These are phyloP conservation scores for Drosophila neoperkinsi DNA, from an alignment of 2,888 invertebrate species.

Conservation along the genomic window DNA sequence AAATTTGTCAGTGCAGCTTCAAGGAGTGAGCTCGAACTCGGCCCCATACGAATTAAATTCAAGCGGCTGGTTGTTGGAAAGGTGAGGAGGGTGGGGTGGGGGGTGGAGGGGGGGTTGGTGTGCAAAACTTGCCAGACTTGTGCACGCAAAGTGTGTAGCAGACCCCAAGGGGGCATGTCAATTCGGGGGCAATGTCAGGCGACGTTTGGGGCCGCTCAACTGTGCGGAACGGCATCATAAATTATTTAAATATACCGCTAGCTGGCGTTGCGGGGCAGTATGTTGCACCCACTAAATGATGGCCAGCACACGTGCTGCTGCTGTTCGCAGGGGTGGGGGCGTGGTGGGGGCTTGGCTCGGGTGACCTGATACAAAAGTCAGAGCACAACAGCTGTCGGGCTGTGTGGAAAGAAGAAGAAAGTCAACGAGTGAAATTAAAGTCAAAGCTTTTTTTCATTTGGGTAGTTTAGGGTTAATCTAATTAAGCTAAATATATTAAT, in stretches of 20 bases:
- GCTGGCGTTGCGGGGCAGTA: conserved; percentile 25
- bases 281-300: conserved; percentile 47
- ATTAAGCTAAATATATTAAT: neutral
- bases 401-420: neutral
- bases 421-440: neutral
- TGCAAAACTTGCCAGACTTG: conserved; percentile 56
- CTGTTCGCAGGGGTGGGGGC: neutral
- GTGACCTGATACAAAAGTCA: neutral
- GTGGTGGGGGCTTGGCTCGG: neutral
- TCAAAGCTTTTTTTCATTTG: neutral
- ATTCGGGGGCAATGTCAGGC: conserved; percentile 43
- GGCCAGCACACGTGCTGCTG: conserved; percentile 60
- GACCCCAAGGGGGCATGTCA: conserved; percentile 17
- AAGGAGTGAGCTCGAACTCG: conserved; percentile 5
- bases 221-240: conserved; percentile 69
- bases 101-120: neutral
- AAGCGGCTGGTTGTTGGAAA: neutral
- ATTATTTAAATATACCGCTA: conserved; percentile 73
- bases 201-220: conserved; percentile 49
- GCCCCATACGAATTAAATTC: conserved; percentile 8
- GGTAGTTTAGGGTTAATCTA: neutral
- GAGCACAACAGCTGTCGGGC: neutral
- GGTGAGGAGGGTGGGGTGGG: too few species aligned
- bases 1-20: conserved; percentile 22
- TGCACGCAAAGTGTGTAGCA: conserved; percentile 50